These are phyloP conservation scores for Chamaetylas fuelleborni DNA, from an alignment of 2,113 vertebrate species.

Conservation along the genomic window DNA sequence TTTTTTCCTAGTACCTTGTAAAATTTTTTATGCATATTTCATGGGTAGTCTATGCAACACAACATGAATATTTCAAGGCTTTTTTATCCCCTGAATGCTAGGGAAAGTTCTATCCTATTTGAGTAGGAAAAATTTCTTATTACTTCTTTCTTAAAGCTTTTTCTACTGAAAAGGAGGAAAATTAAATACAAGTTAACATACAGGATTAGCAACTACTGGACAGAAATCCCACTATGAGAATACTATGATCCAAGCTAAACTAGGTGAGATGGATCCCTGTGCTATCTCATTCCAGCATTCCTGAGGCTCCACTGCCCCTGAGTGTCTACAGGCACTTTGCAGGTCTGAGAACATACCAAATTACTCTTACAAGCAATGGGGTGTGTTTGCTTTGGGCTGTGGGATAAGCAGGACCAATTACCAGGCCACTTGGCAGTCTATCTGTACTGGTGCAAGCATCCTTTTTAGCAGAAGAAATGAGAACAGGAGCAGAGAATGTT, in stretches of 20 bases:
- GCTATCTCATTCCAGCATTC: background rate
- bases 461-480: background rate
- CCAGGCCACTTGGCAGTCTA: background rate
- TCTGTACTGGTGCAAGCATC: background rate
- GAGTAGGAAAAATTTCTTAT: background rate
- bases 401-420: background rate
- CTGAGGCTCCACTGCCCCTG: background rate
- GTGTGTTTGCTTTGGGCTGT: background rate
- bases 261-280: background rate
- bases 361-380: rapidly evolving
- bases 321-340: background rate
- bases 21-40: slow-evolving; percentile 25
- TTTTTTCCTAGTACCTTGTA: background rate
- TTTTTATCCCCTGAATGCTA: background rate
- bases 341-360: background rate
- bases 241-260: background rate
- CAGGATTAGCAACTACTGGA: background rate
- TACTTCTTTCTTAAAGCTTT: background rate
- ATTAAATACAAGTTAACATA: background rate
- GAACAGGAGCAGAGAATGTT: background rate
- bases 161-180: background rate
- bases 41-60: background rate
- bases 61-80: background rate
- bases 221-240: background rate
- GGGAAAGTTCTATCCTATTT: background rate